phyloP scores from a whole-genome alignment of 1,140 invertebrate genomes.

The Neodiprion lecontei region DNA sequence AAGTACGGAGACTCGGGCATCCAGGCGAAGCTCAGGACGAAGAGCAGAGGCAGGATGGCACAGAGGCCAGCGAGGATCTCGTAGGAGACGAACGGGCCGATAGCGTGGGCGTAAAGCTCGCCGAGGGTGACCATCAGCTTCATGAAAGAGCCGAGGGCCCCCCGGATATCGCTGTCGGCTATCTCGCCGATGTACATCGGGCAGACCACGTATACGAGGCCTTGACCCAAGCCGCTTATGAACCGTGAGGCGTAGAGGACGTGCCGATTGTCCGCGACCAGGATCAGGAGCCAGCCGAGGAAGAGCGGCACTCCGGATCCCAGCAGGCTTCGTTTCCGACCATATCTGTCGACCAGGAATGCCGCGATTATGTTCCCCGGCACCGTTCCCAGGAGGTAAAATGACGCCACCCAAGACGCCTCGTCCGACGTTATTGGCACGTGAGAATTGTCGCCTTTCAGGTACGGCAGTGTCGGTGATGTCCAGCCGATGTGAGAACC shows the following conservation, averaged over 20 bases:
- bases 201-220: conserved; percentile 61
- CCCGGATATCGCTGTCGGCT: conserved; percentile 71
- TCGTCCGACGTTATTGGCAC: conserved; percentile 52
- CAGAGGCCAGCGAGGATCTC: conserved; percentile 59
- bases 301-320: conserved; percentile 59
- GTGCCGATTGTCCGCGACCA: conserved; percentile 42
- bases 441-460: conserved; percentile 52
- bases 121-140: conserved; percentile 74
- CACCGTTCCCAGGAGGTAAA: conserved; percentile 61
- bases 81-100: conserved; percentile 66
- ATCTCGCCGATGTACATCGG: conserved; percentile 78
- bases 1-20: conserved; percentile 76
- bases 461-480: conserved; percentile 59
- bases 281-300: conserved; percentile 61
- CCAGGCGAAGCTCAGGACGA: conserved; percentile 69
- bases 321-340: conserved; percentile 60
- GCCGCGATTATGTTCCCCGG: conserved; percentile 60
- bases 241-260: conserved; percentile 61
- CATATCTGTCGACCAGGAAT: conserved; percentile 65
- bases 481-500: conserved; percentile 64
- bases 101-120: conserved; percentile 63
- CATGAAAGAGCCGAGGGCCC: conserved; percentile 71
- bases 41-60: conserved; percentile 62
- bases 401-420: conserved; percentile 64
- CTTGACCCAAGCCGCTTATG: conserved; percentile 62